Evolutionary conservation across 2,888 invertebrate species (phyloP).

Genomic region (Lithophane leautieri): DNA sequence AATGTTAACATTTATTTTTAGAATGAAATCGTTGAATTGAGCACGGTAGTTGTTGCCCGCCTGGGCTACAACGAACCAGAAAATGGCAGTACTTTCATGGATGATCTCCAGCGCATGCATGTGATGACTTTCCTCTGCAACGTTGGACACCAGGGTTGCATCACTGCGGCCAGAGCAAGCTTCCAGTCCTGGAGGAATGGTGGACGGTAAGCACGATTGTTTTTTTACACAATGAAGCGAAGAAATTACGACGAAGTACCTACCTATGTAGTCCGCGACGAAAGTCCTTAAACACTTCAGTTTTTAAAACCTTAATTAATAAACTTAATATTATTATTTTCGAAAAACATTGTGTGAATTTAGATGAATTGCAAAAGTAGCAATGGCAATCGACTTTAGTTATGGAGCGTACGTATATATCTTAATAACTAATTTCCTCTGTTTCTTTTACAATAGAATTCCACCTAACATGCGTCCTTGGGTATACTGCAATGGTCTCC

Average conservation of each 20-base stretch:
- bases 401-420: background rate
- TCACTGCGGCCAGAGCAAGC: conserved; percentile 76
- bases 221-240: background rate
- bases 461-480: conserved; percentile 90
- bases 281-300: background rate
- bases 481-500: conserved; percentile 94
- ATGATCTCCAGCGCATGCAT: conserved; percentile 88
- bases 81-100: conserved; percentile 85
- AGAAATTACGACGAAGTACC: background rate
- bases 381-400: background rate
- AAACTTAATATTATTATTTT: too few relatives aligned
- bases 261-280: too few relatives aligned
- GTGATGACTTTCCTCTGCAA: conserved; percentile 91
- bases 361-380: background rate
- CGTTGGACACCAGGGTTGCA: conserved; percentile 82
- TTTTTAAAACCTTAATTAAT: background rate
- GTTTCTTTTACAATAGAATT: conserved; percentile 68
- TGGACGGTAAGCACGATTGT: conserved; percentile 70
- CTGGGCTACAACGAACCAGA: conserved; percentile 87
- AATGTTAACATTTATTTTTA: conserved; percentile 69
- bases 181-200: conserved; percentile 83
- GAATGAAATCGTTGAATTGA: conserved; percentile 83
- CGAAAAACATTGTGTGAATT: background rate
- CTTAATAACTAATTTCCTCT: background rate
- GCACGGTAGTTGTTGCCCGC: conserved; percentile 84